Conservation (phyloP, 1,140 invertebrate genomes). For the Vanessa tameamea region DNA sequence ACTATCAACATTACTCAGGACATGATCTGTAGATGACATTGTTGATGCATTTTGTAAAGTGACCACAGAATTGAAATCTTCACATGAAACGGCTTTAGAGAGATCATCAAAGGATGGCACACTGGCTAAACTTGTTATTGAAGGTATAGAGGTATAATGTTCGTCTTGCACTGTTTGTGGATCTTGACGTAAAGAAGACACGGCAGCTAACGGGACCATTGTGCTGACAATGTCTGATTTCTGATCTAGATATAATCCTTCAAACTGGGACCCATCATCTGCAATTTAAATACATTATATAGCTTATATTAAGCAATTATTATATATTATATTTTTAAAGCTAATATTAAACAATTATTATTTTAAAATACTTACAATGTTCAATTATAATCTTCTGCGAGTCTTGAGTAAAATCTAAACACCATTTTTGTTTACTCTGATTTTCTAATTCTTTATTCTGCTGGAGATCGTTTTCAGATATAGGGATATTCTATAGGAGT, state of each 20-base stretch:
- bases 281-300: slow-evolving; percentile 3
- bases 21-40: not conserved
- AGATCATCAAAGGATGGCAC: not conserved
- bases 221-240: slow-evolving; percentile 42
- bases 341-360: not conserved
- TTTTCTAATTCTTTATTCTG: slow-evolving; percentile 27
- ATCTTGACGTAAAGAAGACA: slow-evolving; percentile 35
- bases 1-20: slow-evolving; percentile 4
- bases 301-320: no score
- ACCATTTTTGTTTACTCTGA: slow-evolving; percentile 38
- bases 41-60: not conserved
- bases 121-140: slow-evolving; percentile 9
- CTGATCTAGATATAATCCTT: slow-evolving; percentile 37
- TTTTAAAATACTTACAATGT: slow-evolving; percentile 44
- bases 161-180: slow-evolving; percentile 14
- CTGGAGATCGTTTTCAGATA: slow-evolving; percentile 30
- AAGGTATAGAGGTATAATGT: slow-evolving; percentile 22
- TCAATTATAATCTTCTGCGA: slow-evolving; percentile 41
- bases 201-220: slow-evolving; percentile 43
- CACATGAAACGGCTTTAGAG: slow-evolving; percentile 1
- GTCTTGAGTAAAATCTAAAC: slow-evolving; percentile 43
- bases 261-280: slow-evolving; percentile 45
- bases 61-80: not conserved
- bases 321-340: no score
- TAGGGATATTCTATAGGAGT: slow-evolving; percentile 37